A percentile compares a stretch with the other conserved stretches of the same genome.
These are phyloP conservation scores for Ptychoptera albimana DNA, from an alignment of 2,888 invertebrate genomes.

Conservation along the genomic window DNA sequence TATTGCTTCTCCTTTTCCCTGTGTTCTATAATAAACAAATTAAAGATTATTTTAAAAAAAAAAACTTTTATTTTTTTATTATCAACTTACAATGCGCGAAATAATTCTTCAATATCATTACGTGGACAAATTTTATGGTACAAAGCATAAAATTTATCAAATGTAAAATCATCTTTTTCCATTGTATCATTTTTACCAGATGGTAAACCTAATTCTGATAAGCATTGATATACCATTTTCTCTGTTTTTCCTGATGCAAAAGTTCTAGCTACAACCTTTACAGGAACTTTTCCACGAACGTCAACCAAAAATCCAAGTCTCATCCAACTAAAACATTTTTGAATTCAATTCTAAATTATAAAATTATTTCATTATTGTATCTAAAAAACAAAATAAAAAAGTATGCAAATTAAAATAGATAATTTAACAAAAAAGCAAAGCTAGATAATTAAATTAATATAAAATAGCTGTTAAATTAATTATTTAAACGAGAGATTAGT, in stretches of 20 bases:
- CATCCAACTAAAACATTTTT: slow-evolving; percentile 99
- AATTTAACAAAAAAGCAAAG: too few relatives aligned
- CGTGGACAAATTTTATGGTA: slow-evolving; percentile 99
- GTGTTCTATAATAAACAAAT: slow-evolving; percentile 46
- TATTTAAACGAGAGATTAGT: too few relatives aligned
- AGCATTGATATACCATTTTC: slow-evolving; percentile 91
- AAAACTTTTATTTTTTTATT: slow-evolving; percentile 1
- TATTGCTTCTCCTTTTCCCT: slow-evolving; percentile 78
- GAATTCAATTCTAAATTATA: too few relatives aligned
- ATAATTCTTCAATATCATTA: slow-evolving; percentile 96
- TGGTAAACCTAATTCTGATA: slow-evolving; percentile 85
- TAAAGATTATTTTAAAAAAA: background rate
- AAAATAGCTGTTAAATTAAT: too few relatives aligned
- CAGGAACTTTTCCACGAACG: slow-evolving; percentile 88
- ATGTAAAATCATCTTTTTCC: slow-evolving; percentile 87
- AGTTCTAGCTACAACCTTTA: slow-evolving; percentile 89
- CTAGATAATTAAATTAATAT: too few relatives aligned
- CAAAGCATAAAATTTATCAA: slow-evolving; percentile 95
- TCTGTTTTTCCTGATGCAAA: slow-evolving; percentile 99
- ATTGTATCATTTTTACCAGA: slow-evolving; percentile 93
- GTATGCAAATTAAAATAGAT: background rate
- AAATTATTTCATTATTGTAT: background rate
- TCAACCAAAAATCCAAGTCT: slow-evolving; percentile 87
- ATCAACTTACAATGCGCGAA: slow-evolving; percentile 90
- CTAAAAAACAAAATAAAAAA: background rate